Percentiles rank a stretch among this genome's conserved stretches.
phyloP scores from a whole-genome alignment of 2,797 vertebrate species.

The Liparis tanakae region DNA sequence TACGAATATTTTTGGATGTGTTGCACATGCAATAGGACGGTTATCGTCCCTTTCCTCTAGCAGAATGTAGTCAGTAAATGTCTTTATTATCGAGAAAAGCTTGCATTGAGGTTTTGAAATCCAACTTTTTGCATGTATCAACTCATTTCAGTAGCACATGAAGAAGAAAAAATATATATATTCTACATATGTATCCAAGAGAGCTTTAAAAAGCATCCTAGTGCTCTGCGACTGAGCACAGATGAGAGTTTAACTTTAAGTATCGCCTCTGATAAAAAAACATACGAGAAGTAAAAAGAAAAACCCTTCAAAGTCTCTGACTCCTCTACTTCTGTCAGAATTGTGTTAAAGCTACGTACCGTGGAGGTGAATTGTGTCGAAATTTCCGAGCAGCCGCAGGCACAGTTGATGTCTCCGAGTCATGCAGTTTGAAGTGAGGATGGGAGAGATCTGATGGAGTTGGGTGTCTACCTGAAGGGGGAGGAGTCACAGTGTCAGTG shows the following conservation, averaged over 20 bases:
- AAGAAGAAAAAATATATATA: background rate
- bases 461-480: conserved; percentile 71
- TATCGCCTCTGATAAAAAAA: background rate
- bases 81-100: background rate
- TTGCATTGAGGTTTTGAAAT: background rate
- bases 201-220: background rate
- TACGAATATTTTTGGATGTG: background rate
- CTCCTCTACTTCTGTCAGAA: background rate
- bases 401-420: conserved; percentile 59
- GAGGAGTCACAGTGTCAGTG: conserved; percentile 64
- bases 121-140: conserved; percentile 4
- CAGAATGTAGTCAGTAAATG: background rate
- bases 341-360: conserved; percentile 52
- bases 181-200: background rate
- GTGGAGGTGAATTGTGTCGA: conserved; percentile 22
- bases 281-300: background rate
- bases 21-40: background rate
- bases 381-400: conserved; percentile 48
- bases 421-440: conserved; percentile 64
- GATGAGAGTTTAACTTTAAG: background rate
- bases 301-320: background rate
- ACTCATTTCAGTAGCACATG: background rate
- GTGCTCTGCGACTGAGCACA: background rate
- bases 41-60: background rate
- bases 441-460: conserved; percentile 60